Evolutionary conservation across 2,113 vertebrate species (phyloP), one percentile per base, ranked within the genome.

Genomic region (Microtus oregoni): DNA sequence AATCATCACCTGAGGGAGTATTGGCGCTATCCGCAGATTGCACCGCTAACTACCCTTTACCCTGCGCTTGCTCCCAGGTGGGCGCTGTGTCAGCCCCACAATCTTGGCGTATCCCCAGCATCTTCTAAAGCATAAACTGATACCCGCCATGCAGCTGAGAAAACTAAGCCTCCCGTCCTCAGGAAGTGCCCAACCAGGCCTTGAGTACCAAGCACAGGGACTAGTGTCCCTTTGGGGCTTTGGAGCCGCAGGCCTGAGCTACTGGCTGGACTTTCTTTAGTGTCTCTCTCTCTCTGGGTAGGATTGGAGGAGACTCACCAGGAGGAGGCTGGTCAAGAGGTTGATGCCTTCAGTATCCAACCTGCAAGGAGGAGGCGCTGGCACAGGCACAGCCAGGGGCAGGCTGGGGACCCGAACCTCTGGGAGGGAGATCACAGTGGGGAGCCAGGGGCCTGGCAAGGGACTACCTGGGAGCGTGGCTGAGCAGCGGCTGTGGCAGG

Each of bases 291-390:
- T 58, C 58, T 41, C 63, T 38, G n/a, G 67, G 32, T n/a, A 26
- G 0, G 30, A 41, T 0, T 5, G 58, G 14, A 52, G 35, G 5
- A 1, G 72, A 82, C 99, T 98, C 98, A 99, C 99, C 99, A 99
- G 94, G 26, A 99, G 98, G 19, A 99, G 98, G 72, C 98, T 98
- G 68, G 97, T 96, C 93, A 99, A 98, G 89, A 99, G 97, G 86
- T 99, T 99, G 1, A 99, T 99, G 91, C 99, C 99, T 32, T 99
- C 99, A 0, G 99, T 98, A 97, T 99, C 99, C 98, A 99, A 97
- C 97, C 99, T 99, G 98, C 50, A 97, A 92, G 82, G 85, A 52
- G 61, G 78, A 79, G 70, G 73, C 47, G 85, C 68, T 52, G 86
- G 52, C 73, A 83, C 30, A 76, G 50, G 76, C 35, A 76, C 9